Percentiles rank a stretch among this genome's conserved stretches.
Conservation (phyloP, 2,113 vertebrate genomes). For the Cottus gobio region DNA sequence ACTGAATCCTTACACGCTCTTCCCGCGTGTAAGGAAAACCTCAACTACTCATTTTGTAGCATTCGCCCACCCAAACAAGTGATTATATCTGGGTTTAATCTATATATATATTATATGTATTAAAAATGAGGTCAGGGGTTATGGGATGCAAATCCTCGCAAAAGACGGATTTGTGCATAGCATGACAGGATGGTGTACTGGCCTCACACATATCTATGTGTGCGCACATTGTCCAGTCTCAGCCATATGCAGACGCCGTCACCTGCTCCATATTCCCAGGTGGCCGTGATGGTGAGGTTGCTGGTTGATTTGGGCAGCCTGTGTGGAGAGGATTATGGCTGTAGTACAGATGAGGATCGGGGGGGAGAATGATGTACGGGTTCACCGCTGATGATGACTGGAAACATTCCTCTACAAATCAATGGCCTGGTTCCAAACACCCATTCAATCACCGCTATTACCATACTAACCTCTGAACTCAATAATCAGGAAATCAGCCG, state of each 20-base stretch:
- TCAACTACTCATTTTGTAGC: background rate
- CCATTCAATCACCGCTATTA: conserved; percentile 49
- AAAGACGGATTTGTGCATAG: background rate
- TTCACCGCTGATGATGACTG: conserved; percentile 71
- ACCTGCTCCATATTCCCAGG: conserved; percentile 31
- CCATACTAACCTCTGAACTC: conserved; percentile 51
- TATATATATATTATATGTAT: conserved; percentile 6
- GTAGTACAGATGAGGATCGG: conserved; percentile 62
- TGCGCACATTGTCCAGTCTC: background rate
- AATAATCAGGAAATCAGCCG: background rate
- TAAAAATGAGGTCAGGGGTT: background rate
- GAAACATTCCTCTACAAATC: conserved; percentile 71
- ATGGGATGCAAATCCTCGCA: background rate
- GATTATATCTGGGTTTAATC: background rate
- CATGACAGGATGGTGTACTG: background rate
- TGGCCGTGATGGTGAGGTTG: conserved; percentile 48
- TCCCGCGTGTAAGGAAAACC: background rate
- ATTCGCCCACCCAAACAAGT: background rate
- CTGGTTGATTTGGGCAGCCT: conserved; percentile 66
- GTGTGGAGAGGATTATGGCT: conserved; percentile 78
- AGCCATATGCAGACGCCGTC: background rate
- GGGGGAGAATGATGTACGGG: conserved; percentile 26
- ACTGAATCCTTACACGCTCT: background rate
- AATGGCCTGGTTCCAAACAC: conserved; percentile 54
- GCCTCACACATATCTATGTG: background rate